These are phyloP conservation scores for Mus caroli DNA, from an alignment of 2,797 vertebrate genomes.

Conservation along the genomic window DNA sequence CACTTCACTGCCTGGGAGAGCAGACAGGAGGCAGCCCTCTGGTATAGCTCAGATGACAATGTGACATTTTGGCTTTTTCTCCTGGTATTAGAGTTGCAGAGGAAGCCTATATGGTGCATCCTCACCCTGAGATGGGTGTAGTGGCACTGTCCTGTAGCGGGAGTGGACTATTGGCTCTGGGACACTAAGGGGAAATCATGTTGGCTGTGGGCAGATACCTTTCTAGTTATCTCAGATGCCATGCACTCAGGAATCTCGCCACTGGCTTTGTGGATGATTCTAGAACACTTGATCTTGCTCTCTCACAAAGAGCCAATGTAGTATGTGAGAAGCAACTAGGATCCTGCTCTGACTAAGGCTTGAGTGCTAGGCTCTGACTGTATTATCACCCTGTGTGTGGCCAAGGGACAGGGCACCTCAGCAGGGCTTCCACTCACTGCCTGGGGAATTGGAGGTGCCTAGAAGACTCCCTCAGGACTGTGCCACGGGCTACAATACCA, in stretches of 20 bases:
- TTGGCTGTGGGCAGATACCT: neutral
- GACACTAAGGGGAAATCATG: neutral
- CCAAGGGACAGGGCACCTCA: neutral
- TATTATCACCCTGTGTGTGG: neutral
- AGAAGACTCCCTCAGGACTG: neutral
- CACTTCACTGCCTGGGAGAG: neutral
- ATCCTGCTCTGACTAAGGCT: neutral
- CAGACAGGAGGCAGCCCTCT: neutral
- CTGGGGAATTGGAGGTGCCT: neutral
- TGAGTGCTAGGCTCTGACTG: neutral
- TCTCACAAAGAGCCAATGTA: neutral
- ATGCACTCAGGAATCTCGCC: neutral
- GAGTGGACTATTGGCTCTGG: no score
- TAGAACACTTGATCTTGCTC: neutral
- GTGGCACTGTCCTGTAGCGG: no score
- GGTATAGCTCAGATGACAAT: neutral
- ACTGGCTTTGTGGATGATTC: neutral
- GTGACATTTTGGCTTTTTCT: neutral
- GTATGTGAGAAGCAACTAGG: neutral
- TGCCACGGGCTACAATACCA: no score
- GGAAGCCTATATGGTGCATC: neutral
- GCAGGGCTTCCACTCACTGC: neutral
- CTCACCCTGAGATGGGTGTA: neutral
- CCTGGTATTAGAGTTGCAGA: neutral
- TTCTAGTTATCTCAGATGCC: neutral